Percentiles rank a stretch among this genome's conserved stretches.
Evolutionary conservation across 2,888 invertebrate genomes (phyloP).

Genomic region (Sclerodermus sp.): DNA sequence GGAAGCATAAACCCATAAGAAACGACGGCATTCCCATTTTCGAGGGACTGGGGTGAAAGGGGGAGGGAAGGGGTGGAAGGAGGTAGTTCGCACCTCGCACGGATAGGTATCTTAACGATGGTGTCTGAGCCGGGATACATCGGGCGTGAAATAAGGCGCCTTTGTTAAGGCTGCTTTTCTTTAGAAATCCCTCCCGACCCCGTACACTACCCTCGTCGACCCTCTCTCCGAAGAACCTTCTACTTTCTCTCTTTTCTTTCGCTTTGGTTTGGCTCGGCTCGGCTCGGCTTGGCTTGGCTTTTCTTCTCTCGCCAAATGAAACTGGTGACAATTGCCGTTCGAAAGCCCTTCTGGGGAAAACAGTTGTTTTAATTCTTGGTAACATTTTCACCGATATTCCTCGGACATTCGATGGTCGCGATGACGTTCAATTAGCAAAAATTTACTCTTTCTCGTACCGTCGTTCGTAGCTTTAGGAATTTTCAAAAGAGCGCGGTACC

Average conservation of each 20-base stretch:
- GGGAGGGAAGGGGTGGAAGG: constrained; percentile 13
- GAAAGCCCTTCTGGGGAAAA: no score
- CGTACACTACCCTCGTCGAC: background rate
- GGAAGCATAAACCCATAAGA: constrained; percentile 39
- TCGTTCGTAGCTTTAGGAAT: no score
- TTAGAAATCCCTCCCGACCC: constrained; percentile 8
- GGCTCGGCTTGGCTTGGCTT: background rate
- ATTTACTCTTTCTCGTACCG: no score
- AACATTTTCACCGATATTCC: no score
- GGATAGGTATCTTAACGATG: constrained; percentile 53
- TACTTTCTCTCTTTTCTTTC: no score
- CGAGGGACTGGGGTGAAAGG: constrained; percentile 16
- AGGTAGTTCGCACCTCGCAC: constrained; percentile 28
- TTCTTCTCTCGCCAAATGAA: background rate
- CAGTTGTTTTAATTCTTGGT: no score
- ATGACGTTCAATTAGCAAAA: no score
- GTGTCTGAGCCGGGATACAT: constrained; percentile 46
- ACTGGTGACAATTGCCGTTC: no score
- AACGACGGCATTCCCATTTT: constrained; percentile 29
- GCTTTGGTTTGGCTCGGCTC: no score
- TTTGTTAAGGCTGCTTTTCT: constrained; percentile 41
- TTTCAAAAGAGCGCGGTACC: no score
- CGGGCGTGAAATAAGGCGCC: constrained; percentile 49
- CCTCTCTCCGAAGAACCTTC: background rate
- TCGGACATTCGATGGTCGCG: no score